These are phyloP conservation scores for Brachymystax lenok DNA, from an alignment of 2,797 vertebrate species.

Conservation along the genomic window DNA sequence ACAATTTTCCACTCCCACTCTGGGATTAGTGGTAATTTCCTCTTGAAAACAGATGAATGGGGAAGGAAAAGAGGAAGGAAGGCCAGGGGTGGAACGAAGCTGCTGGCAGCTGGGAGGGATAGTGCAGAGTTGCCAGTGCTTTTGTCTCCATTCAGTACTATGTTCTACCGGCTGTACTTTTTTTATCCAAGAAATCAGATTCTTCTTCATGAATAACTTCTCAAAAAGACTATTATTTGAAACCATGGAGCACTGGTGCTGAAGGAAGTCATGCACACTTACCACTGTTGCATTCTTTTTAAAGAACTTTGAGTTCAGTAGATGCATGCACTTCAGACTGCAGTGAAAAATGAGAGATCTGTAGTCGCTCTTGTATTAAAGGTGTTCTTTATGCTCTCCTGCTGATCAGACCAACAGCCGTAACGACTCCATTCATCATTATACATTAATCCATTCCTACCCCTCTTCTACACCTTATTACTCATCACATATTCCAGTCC, in stretches of 20 bases:
- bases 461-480: neutral
- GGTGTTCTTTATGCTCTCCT: neutral
- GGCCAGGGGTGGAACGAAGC: neutral
- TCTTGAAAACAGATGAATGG: neutral
- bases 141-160: neutral
- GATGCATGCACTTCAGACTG: neutral
- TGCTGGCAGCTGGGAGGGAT: neutral
- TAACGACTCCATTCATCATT: neutral
- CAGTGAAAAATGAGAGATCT: neutral
- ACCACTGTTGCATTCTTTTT: too few species aligned
- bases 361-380: neutral
- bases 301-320: neutral
- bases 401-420: neutral
- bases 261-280: neutral
- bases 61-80: neutral
- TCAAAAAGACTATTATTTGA: neutral
- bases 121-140: neutral
- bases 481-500: slow-evolving; percentile 11
- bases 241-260: neutral
- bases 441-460: neutral
- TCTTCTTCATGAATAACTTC: neutral
- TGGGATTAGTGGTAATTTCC: slow-evolving; percentile 11
- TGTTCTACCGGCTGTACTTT: neutral
- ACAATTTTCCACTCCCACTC: neutral
- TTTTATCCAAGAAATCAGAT: neutral